Evolutionary conservation across 2,888 invertebrate species (phyloP).

Genomic region (Pterostichus madidus): DNA sequence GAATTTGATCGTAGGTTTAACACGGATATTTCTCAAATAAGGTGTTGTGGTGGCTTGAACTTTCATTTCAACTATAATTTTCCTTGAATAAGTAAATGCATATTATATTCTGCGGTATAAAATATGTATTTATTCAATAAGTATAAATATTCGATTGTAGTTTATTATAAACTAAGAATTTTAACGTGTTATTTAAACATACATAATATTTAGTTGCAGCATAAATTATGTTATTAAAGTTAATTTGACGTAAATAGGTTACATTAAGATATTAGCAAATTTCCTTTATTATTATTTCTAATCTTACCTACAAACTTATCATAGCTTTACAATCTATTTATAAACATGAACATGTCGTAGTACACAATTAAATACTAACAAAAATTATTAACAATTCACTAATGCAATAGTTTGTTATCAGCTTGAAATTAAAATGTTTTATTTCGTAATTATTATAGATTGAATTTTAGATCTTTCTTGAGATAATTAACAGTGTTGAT

Average conservation of each 20-base stretch:
- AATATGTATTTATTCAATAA: slow-evolving; percentile 14
- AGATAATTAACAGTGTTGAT: no score
- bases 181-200: slow-evolving; percentile 13
- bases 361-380: no score
- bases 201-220: neutral
- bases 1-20: neutral
- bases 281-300: slow-evolving; percentile 25
- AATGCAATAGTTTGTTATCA: no score
- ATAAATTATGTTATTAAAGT: slow-evolving; percentile 30
- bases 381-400: no score
- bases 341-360: no score
- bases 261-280: slow-evolving; percentile 34
- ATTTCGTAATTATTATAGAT: no score
- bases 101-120: neutral
- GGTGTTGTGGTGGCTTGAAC: neutral
- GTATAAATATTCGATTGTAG: neutral
- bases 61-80: slow-evolving; percentile 14
- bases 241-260: slow-evolving; percentile 44
- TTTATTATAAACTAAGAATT: slow-evolving; percentile 2
- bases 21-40: slow-evolving; percentile 15
- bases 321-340: neutral
- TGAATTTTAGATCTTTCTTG: no score
- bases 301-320: neutral
- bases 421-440: no score
- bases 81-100: neutral